Percentiles rank a stretch among this genome's conserved stretches.
Conservation (phyloP, 2,888 invertebrate genomes). For the Diploptera punctata region DNA sequence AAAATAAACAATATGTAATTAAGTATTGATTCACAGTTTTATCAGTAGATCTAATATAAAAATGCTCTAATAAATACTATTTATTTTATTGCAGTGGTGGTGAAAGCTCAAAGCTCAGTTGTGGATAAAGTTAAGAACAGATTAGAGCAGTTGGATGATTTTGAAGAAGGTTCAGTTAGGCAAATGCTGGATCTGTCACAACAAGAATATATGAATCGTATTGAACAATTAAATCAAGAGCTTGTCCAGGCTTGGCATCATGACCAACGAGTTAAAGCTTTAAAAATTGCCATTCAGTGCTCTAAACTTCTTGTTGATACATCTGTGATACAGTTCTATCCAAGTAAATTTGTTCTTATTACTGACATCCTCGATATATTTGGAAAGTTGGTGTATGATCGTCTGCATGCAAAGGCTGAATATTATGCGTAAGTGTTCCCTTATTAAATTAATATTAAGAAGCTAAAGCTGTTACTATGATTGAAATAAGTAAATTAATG, state of each 20-base stretch:
- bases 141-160: constrained; percentile 92
- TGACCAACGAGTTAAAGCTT: constrained; percentile 93
- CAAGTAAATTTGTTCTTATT: constrained; percentile 96
- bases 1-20: neutral
- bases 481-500: too few relatives aligned
- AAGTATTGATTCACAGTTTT: constrained; percentile 1
- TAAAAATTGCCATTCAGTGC: constrained; percentile 97
- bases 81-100: constrained; percentile 71
- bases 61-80: constrained; percentile 39
- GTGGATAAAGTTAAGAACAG: constrained; percentile 90
- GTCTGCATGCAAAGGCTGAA: constrained; percentile 78
- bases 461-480: too few relatives aligned
- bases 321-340: constrained; percentile 93
- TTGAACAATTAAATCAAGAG: constrained; percentile 91
- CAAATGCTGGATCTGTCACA: constrained; percentile 91
- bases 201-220: constrained; percentile 87
- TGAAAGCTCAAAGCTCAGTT: constrained; percentile 73
- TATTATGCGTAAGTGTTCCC: constrained; percentile 62
- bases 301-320: constrained; percentile 92
- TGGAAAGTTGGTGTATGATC: constrained; percentile 86
- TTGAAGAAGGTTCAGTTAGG: constrained; percentile 87
- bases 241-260: constrained; percentile 91
- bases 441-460: too few relatives aligned
- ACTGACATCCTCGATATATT: constrained; percentile 97
- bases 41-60: neutral